Evolutionary conservation across 2,888 invertebrate species (phyloP), one percentile per base, ranked within the genome.

Genomic region (Andricus quercusramuli): DNA sequence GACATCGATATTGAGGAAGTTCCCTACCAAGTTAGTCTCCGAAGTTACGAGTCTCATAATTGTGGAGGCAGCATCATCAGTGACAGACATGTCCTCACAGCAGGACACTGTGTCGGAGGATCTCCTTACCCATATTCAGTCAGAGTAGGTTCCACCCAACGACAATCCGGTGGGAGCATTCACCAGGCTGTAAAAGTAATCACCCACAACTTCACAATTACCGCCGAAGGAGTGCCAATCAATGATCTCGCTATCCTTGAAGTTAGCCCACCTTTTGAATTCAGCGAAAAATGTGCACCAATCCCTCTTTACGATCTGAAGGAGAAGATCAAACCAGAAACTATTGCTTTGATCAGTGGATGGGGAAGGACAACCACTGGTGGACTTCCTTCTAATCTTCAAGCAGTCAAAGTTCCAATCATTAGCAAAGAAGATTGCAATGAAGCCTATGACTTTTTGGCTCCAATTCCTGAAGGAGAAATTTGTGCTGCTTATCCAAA

Each of bases 51-150:
- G 1, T 86, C 89, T 0, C 79, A 79, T 15, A 25, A 65, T 15
- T 95, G 95, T 83, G 95, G 95, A 0, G 95, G 94, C 0, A 92
- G 94, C 3, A 93, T 94, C n/a, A 91, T 95, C 20, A 93, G 93
- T 44, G 90, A 86, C 8, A 90, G 93, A 56, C 93, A 93, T 5
- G 90, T 95, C 2, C 78, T 95, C 0, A 95, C 95, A 0, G 95
- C 95, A 11, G 95, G 94, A 0, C 95, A 95, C 86, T 95, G 95
- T 83, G 87, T 93, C 92, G 17, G 20, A 22, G 20, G 20, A 11
- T 22, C 22, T 22, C 47, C 17, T 70, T 6, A 22, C 6, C 22
- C 41, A 22, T 84, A 9, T 6, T 51, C 29, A 20, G 88, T 95
- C 1, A 93, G 95, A 0, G 93, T 94, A 3, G 95, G 95, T 5